Evolutionary conservation across 1,140 invertebrate species (phyloP), one percentile per base, ranked within the genome.

Genomic region (Pogonomyrmex californicus): DNA sequence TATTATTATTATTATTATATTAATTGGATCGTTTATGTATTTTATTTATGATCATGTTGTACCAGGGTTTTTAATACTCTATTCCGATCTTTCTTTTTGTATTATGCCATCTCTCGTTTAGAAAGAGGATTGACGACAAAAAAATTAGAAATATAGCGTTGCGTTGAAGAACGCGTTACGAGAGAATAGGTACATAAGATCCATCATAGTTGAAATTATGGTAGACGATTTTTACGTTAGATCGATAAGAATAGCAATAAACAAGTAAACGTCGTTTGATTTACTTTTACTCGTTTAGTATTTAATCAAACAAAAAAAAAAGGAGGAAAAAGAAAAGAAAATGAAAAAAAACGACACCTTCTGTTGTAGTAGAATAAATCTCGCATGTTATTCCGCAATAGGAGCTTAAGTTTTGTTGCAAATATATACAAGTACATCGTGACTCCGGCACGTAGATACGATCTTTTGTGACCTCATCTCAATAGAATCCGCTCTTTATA

Each of bases 1-100:
- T 70, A 81, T 71, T 56, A 73, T 82, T 56, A 82, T 58, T 76
- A 70, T 56, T 23, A 23, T 23, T 23, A 23, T 23, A 23, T 23
- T 70, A 49, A 83, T 83, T 60, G 54, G 79, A 83, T 75, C 56
- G 68, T 83, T 62, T 58, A 65, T 86, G 85, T 86, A 81, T 81
- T 81, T 66, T 68, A 79, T 86, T 86, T 81, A 79, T 86, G 60
- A 81, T 44, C n/a, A 79, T 79, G 73, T 85, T 78, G 58, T 79
- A 81, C 77, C 56, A 58, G 47, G 65, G 51, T 81, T 79, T 86
- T 49, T 81, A 68, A 81, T 86, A 81, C 63, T 86, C 73, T 86
- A 81, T 10, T 41, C 10, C 49, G 54, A 78, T 81, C 44, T 86
- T 56, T 38, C 47, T 78, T 79, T 56, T 86, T 63, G 38, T 86